Evolutionary conservation across 2,888 invertebrate species (phyloP), one percentile per base, ranked within the genome.

Genomic region (Platycheirus albimanus): DNA sequence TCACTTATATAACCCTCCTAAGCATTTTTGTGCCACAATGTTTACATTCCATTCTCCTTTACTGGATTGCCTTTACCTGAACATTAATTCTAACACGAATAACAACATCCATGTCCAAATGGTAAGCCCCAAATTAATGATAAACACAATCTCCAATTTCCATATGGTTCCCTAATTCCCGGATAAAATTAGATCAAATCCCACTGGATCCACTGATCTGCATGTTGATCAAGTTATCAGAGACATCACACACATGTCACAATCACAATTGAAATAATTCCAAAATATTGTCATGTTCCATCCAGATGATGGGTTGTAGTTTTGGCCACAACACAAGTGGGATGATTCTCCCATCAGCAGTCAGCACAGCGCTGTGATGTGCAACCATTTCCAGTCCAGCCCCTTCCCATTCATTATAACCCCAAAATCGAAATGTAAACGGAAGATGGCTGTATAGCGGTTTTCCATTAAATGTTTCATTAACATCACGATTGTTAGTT

Each of bases 241-340:
- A 24, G 51, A 64, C 64, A 70, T 45, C 63, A 24, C 24, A 24
- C 24, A 4, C 24, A 58, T 80, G 75, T 75, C 80, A 80, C 43
- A 15, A 63, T 69, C 56, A 70, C 80, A 80, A 80, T 75, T 69
- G 58, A 75, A 80, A 75, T 56, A 75, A 75, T 75, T 70, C 70
- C 58, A 51, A 56, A 80, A 80, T 75, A 80, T 69, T 75, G 75
- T 75, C 67, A 58, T 80, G 63, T 75, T 67, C n/a, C 38, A 3
- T 24, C 3, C 8, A 63, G 49, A 20, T 64, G 70, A 36, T 70
- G 69, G 69, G 56, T 36, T 33, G 54, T 13, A 15, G 20, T 38
- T 56, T 38, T 56, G 56, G 56, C 56, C 56, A 58, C 56, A 58
- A 38, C 64, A 63, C 64, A 66, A 66, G 64, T 58, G 54, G 56